Base-by-base conservation (phyloP, 1,140 invertebrate species). In the Orussus abietinus region DNA sequence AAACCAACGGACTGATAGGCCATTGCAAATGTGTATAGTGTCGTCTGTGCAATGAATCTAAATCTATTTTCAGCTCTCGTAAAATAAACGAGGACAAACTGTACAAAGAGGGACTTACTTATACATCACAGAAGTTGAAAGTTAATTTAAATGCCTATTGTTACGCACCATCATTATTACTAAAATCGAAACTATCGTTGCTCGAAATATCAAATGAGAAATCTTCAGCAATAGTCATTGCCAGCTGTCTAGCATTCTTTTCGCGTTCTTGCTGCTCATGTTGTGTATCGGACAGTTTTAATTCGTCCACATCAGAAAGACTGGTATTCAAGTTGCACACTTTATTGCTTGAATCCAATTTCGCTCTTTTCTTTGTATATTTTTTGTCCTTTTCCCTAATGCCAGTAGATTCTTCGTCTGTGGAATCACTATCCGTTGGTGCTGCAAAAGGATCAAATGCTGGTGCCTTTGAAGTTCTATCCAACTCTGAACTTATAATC, bases 341-440 rank as follows among this genome's bases (percentile, higher is more conserved):
- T n/a, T n/a, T n/a, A n/a, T n/a, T n/a, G n/a, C n/a, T n/a, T n/a
- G n/a, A n/a, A n/a, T n/a, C n/a, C 12, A 51, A 18, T 44, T 51
- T 51, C 1, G 20, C 9, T 21, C 46, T 39, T 32, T 47, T 51
- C 1, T 40, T 51, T 6, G 38, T 31, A 5, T 18, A 29, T 10
- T 25, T 22, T n/a, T n/a, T 21, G 13, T 19, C 32, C 21, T 32
- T 41, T n/a, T 41, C n/a, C n/a, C n/a, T n/a, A n/a, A n/a, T n/a
- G n/a, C n/a, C n/a, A n/a, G n/a, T n/a, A n/a, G n/a, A n/a, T 11
- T 51, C 49, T 2, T 29, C 19, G 14, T 37, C 37, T 1, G 22
- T 37, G 5, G 36, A 26, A 22, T 49, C 47, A 20, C 38, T 47
- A n/a, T 48, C 51, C 0, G 46, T 53, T 5, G 43, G 43, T 5